phyloP scores from a whole-genome alignment of 2,888 invertebrate genomes.

The Drosophila eohydei region DNA sequence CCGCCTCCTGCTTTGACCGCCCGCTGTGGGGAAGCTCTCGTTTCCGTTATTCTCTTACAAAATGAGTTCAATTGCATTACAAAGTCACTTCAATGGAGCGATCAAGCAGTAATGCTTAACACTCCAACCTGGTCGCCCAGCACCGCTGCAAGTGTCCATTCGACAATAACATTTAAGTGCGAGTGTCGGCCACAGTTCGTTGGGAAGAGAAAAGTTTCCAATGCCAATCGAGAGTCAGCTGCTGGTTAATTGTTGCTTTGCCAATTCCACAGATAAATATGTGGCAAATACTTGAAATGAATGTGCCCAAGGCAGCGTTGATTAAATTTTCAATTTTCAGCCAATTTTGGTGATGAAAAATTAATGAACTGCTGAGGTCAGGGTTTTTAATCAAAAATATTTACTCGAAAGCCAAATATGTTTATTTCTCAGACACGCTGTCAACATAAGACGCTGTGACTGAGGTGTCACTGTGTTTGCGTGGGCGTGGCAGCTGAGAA shows the following conservation, averaged over 20 bases:
- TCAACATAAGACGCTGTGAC: not conserved
- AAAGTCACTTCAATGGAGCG: slow-evolving; percentile 66
- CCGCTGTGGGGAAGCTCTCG: slow-evolving; percentile 16
- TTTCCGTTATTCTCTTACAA: slow-evolving; percentile 24
- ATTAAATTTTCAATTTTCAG: not conserved
- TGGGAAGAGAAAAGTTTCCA: slow-evolving; percentile 10
- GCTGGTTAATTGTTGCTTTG: slow-evolving; percentile 44
- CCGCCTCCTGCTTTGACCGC: not conserved
- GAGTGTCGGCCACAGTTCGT: slow-evolving; percentile 34
- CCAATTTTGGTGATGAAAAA: not conserved
- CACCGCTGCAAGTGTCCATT: slow-evolving; percentile 18
- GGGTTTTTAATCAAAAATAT: not conserved
- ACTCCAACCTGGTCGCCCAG: slow-evolving; percentile 27
- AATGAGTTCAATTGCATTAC: slow-evolving; percentile 75
- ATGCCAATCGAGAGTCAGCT: slow-evolving; percentile 36
- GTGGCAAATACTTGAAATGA: not conserved
- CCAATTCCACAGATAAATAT: not conserved
- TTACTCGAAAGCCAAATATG: not conserved
- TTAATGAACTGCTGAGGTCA: not conserved
- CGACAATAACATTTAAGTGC: slow-evolving; percentile 45
- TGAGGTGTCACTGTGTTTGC: not conserved
- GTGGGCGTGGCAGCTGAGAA: slow-evolving; percentile 2
- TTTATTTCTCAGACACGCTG: slow-evolving; percentile 3
- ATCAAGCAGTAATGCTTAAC: slow-evolving; percentile 56
- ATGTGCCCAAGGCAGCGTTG: not conserved